Evolutionary conservation across 1,140 invertebrate species (phyloP).

Genomic region (Branchinecta lynchi): DNA sequence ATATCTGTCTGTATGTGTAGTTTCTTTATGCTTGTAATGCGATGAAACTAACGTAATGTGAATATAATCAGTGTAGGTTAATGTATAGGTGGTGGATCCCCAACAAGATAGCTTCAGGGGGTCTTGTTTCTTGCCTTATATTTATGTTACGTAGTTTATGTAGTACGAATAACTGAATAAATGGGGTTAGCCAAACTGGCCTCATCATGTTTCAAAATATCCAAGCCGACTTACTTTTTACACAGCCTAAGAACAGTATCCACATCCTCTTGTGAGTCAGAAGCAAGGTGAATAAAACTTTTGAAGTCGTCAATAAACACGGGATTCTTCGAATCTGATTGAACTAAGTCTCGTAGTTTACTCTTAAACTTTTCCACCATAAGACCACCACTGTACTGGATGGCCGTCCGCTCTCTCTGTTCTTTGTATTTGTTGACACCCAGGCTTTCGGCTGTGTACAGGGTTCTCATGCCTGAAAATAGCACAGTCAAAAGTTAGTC

Average conservation of each 20-base stretch:
- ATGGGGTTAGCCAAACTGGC: no score
- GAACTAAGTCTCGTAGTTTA: conserved; percentile 47
- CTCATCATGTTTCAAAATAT: no score
- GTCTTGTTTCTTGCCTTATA: no score
- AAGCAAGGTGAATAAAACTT: conserved; percentile 53
- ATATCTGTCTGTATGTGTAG: no score
- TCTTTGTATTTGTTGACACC: conserved; percentile 43
- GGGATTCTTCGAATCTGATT: conserved; percentile 37
- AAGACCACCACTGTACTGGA: conserved; percentile 37
- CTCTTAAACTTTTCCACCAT: conserved; percentile 43
- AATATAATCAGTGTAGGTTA: no score
- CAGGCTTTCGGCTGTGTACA: conserved; percentile 39
- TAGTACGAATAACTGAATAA: no score
- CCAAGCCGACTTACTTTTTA: conserved; percentile 35
- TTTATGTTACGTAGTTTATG: no score
- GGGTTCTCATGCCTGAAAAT: conserved; percentile 26
- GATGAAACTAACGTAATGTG: no score
- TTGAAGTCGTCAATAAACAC: conserved; percentile 73
- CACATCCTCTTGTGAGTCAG: conserved; percentile 42
- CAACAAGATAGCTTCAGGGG: no score
- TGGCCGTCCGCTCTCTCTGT: conserved; percentile 35
- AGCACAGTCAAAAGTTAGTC: no score
- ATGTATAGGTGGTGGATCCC: no score
- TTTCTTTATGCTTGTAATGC: no score
- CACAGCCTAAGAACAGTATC: conserved; percentile 49